Conservation (phyloP, 2,888 invertebrate species). For the Amiota minor region DNA sequence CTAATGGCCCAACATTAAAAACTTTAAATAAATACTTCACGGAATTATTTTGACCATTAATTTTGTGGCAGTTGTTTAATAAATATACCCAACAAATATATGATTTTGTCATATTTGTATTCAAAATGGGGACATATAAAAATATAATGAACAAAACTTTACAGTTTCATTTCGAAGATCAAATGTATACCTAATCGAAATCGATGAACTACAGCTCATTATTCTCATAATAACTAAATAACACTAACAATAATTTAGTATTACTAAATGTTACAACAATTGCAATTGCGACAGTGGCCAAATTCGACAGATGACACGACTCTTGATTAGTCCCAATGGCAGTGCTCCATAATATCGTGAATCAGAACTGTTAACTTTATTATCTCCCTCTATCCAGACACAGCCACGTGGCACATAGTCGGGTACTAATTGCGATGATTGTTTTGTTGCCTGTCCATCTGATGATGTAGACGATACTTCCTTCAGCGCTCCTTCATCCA, state of each 20-base stretch:
- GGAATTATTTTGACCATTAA: too few relatives aligned
- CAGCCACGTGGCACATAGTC: slow-evolving; percentile 85
- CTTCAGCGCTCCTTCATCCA: background rate
- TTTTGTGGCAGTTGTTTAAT: too few relatives aligned
- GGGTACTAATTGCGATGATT: slow-evolving; percentile 34
- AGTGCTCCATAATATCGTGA: slow-evolving; percentile 91
- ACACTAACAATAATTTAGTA: background rate
- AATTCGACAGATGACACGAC: slow-evolving; percentile 86
- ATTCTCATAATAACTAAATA: too few relatives aligned
- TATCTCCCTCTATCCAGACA: slow-evolving; percentile 95
- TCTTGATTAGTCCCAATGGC: slow-evolving; percentile 87
- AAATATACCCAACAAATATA: too few relatives aligned
- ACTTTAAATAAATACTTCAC: too few relatives aligned
- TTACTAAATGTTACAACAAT: background rate
- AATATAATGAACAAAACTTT: too few relatives aligned
- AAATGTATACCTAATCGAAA: too few relatives aligned
- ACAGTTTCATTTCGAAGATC: too few relatives aligned
- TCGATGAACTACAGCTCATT: too few relatives aligned
- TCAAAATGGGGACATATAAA: too few relatives aligned
- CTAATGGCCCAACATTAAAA: too few relatives aligned
- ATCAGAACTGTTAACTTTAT: slow-evolving; percentile 87
- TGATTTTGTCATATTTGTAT: too few relatives aligned
- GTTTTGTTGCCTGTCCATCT: background rate
- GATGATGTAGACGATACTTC: background rate
- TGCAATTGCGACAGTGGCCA: slow-evolving; percentile 78